These are phyloP conservation scores for Eubasilissa splendida DNA, from an alignment of 2,888 invertebrate genomes.

Conservation along the genomic window DNA sequence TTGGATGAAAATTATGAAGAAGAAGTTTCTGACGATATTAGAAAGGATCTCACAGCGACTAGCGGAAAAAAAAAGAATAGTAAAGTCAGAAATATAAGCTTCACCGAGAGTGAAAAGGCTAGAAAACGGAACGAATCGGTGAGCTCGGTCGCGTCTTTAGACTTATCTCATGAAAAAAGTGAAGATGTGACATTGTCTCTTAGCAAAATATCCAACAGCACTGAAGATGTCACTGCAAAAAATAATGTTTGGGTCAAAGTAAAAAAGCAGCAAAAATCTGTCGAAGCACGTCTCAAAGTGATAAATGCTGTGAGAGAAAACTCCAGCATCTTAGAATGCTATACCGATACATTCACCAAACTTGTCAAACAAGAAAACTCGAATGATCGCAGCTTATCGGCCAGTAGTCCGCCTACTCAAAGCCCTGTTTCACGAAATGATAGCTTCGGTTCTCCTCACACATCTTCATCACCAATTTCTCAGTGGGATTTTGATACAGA, in stretches of 20 bases:
- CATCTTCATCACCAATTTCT: slow-evolving; percentile 57
- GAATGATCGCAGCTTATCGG: slow-evolving; percentile 61
- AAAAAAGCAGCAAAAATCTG: slow-evolving; percentile 69
- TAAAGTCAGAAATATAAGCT: slow-evolving; percentile 68
- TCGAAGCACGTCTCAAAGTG: slow-evolving; percentile 70
- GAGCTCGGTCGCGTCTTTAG: slow-evolving; percentile 68
- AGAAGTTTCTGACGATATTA: slow-evolving; percentile 70
- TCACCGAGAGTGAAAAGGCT: slow-evolving; percentile 68
- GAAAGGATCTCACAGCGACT: slow-evolving; percentile 66
- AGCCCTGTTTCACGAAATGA: slow-evolving; percentile 60
- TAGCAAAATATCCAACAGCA: slow-evolving; percentile 45
- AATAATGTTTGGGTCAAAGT: slow-evolving; percentile 70
- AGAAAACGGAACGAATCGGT: slow-evolving; percentile 67
- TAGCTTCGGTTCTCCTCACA: slow-evolving; percentile 58
- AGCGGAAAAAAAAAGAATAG: slow-evolving; percentile 66
- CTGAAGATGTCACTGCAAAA: slow-evolving; percentile 59
- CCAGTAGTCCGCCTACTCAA: slow-evolving; percentile 53
- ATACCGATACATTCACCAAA: slow-evolving; percentile 66
- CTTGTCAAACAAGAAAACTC: slow-evolving; percentile 63
- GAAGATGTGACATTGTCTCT: slow-evolving; percentile 48
- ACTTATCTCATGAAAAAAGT: slow-evolving; percentile 64
- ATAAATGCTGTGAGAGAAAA: slow-evolving; percentile 66
- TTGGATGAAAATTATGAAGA: slow-evolving; percentile 66
- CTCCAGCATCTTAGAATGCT: slow-evolving; percentile 64
- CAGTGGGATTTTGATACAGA: slow-evolving; percentile 61